Base-by-base conservation (phyloP, 2,113 vertebrate species). In the Eubucco bourcierii region DNA sequence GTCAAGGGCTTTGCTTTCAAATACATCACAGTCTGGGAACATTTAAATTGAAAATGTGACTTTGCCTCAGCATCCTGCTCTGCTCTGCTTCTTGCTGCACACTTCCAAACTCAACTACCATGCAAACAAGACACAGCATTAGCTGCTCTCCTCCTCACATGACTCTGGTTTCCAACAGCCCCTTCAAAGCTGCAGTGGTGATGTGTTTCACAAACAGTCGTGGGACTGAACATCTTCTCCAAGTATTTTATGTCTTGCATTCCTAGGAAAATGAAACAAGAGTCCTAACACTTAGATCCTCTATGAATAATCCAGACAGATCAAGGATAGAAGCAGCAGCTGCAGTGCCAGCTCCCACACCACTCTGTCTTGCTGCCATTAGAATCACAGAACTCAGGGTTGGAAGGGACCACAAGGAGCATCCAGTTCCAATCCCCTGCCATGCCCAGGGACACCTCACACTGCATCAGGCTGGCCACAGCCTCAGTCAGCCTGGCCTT, bases 221-320 rank as follows among this genome's bases (percentile, higher is more conserved):
- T 15, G 20, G 34, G 63, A 55, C 6, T 56, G 58, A 94, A 71
- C 1, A 1, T 61, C 31, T 67, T 47, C 70, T 71, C 60, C 58
- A 65, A 78, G 67, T 20, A 59, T 55, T 84, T 91, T 73, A 33
- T 64, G 60, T 56, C 63, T 92, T 5, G 3, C 21, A 15, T 55
- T 90, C 64, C 61, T 63, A 52, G 50, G 52, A 89, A 90, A 85
- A 67, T 17, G 28, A n/a, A 66, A 41, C n/a, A 58, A 41, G 84
- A 67, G 9, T 4, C 27, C 20, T 53, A 70, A 44, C 25, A 28
- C 9, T 74, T 46, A 39, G 47, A 65, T 68, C 72, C n/a, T 59
- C 24, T 65, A 56, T 44, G 89, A 92, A 77, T 64, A 89, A 80
- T 75, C 92, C 90, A 90, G 87, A 58, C 14, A 74, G 47, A 67